These are phyloP conservation scores for Aphidius colemani DNA, from an alignment of 2,888 invertebrate species.

Conservation along the genomic window DNA sequence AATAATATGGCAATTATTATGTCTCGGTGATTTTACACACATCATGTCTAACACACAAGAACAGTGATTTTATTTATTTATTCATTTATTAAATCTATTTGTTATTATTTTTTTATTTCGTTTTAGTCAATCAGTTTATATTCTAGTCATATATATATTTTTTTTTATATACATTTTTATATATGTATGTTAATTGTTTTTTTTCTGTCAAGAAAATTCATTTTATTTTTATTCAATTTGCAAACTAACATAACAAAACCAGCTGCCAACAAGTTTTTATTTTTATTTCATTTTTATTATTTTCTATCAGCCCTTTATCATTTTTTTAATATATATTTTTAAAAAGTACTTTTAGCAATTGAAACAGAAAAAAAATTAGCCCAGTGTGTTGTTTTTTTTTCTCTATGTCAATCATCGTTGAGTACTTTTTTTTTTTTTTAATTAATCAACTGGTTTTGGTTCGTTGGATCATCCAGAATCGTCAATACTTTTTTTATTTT, in stretches of 20 bases:
- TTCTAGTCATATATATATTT: constrained; percentile 7
- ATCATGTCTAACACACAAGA: constrained; percentile 37
- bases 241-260: neutral
- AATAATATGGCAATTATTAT: constrained; percentile 31
- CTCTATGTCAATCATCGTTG: constrained; percentile 13
- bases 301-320: constrained; percentile 59
- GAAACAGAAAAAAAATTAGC: too few species aligned
- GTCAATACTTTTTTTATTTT: constrained; percentile 24
- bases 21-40: constrained; percentile 44
- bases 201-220: constrained; percentile 14
- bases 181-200: constrained; percentile 26
- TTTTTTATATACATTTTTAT: constrained; percentile 16
- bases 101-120: neutral
- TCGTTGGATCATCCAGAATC: constrained; percentile 33
- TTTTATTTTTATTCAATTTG: constrained; percentile 11
- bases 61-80: constrained; percentile 32
- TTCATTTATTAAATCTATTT: constrained; percentile 16
- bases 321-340: constrained; percentile 30
- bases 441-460: constrained; percentile 18
- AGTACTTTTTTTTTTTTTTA: constrained; percentile 15
- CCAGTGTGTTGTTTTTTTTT: constrained; percentile 10
- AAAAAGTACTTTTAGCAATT: too few species aligned
- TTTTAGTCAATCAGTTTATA: neutral
- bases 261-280: constrained; percentile 25
- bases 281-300: constrained; percentile 54